These are phyloP conservation scores for Frankliniella intonsa DNA, from an alignment of 2,888 invertebrate genomes.

Conservation along the genomic window DNA sequence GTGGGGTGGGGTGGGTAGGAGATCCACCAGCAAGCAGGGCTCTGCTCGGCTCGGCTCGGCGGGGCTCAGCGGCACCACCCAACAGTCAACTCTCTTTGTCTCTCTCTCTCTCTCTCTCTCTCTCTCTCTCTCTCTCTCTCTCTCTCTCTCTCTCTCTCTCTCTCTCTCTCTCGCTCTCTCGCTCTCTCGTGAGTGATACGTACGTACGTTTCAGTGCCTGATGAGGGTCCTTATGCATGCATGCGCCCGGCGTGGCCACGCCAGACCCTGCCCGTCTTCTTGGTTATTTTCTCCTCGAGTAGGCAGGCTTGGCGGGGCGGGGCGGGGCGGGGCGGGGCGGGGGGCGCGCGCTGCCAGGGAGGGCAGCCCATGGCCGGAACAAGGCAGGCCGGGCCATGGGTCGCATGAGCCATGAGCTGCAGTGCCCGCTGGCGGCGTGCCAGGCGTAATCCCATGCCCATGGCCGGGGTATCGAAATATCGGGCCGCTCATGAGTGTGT, in stretches of 20 bases:
- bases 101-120: slow-evolving; percentile 1
- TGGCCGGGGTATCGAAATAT: no score
- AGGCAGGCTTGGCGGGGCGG: slow-evolving; percentile 45
- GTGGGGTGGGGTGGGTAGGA: slow-evolving; percentile 24
- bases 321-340: slow-evolving; percentile 38
- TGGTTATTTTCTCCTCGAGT: slow-evolving; percentile 10
- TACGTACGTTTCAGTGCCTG: no score
- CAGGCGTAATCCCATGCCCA: no score
- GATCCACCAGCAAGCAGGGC: not conserved
- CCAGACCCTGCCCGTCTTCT: not conserved
- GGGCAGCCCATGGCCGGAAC: not conserved
- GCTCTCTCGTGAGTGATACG: not conserved
- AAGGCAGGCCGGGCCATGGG: no score
- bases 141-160: slow-evolving; percentile 10
- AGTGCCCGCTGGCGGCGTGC: no score
- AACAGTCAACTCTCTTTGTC: not conserved
- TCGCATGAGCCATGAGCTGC: no score
- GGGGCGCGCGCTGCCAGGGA: not conserved
- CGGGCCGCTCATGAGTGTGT: no score
- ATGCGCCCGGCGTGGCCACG: no score
- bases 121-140: slow-evolving; percentile 2
- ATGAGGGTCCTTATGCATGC: no score
- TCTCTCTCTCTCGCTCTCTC: not conserved
- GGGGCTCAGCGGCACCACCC: not conserved
- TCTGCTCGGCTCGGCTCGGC: not conserved